These are phyloP conservation scores for Stenodera caucasica DNA, from an alignment of 2,888 invertebrate genomes.

Conservation along the genomic window DNA sequence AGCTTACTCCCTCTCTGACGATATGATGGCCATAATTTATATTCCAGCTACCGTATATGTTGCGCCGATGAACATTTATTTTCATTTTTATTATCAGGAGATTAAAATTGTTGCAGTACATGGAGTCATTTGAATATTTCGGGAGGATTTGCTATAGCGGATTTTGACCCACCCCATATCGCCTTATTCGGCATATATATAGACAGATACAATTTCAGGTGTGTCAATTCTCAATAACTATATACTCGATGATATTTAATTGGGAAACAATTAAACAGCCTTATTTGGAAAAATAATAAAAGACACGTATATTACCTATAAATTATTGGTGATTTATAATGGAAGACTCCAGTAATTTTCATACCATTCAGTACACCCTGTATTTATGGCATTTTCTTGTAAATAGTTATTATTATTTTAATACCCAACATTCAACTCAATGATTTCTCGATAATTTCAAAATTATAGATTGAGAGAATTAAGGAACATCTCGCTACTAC, in stretches of 20 bases:
- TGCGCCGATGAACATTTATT: constrained; percentile 56
- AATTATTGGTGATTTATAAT: constrained; percentile 3
- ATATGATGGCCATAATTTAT: constrained; percentile 57
- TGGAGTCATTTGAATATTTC: constrained; percentile 53
- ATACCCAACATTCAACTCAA: background rate
- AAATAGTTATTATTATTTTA: background rate
- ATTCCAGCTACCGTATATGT: constrained; percentile 48
- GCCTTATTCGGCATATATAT: no score
- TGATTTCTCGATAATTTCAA: background rate
- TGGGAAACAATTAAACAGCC: no score
- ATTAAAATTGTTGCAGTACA: constrained; percentile 58
- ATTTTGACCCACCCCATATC: no score
- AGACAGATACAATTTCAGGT: no score
- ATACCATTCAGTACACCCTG: background rate
- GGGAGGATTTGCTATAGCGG: constrained; percentile 47
- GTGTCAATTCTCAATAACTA: background rate
- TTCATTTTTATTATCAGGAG: constrained; percentile 58
- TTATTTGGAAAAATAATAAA: constrained; percentile 22
- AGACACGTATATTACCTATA: background rate
- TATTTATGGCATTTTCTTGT: background rate
- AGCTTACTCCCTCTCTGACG: constrained; percentile 56
- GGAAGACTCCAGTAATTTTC: background rate
- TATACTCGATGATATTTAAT: no score
- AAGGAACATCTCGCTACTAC: background rate
- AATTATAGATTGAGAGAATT: constrained; percentile 1